A percentile compares a stretch with the other conserved stretches of the same genome.
phyloP scores from a whole-genome alignment of 2,888 invertebrate genomes.

The Megastigmus dorsalis region DNA sequence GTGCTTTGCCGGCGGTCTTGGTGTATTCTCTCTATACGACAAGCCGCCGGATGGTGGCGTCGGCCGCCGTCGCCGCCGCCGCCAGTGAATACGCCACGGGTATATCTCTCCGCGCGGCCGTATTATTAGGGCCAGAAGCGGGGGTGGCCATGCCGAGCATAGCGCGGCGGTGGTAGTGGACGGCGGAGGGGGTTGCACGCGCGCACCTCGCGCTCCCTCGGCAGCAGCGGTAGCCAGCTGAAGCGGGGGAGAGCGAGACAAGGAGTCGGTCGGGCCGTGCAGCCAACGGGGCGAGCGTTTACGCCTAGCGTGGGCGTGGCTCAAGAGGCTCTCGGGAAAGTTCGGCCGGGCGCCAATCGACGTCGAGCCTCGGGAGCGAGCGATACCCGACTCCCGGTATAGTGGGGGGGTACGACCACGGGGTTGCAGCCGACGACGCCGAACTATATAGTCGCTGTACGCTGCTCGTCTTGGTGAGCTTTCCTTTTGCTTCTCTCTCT shows the following conservation, averaged over 20 bases:
- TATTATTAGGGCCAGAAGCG: neutral
- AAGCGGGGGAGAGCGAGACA: slow-evolving; percentile 8
- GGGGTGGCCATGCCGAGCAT: slow-evolving; percentile 57
- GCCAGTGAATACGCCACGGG: neutral
- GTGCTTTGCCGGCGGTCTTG: slow-evolving; percentile 19
- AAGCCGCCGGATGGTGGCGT: slow-evolving; percentile 11
- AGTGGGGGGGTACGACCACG: neutral
- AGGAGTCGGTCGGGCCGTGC: slow-evolving; percentile 60
- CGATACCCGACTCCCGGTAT: too few species aligned
- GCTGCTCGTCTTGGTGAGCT: neutral
- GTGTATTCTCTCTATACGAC: slow-evolving; percentile 2
- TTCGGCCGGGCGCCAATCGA: slow-evolving; percentile 61
- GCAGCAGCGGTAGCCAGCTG: slow-evolving; percentile 59
- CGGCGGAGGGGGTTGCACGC: slow-evolving; percentile 57
- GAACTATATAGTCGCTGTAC: too few species aligned
- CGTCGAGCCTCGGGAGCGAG: slow-evolving; percentile 21
- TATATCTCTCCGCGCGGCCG: slow-evolving; percentile 2
- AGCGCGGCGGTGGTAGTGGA: neutral
- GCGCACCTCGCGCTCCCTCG: slow-evolving; percentile 64
- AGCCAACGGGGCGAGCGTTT: slow-evolving; percentile 59
- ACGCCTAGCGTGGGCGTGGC: slow-evolving; percentile 54
- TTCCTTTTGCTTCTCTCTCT: slow-evolving; percentile 5
- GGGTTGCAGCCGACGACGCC: neutral
- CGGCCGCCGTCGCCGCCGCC: neutral
- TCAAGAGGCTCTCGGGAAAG: slow-evolving; percentile 63